Conservation (phyloP, 2,888 invertebrate species). For the Protonemura montana region DNA sequence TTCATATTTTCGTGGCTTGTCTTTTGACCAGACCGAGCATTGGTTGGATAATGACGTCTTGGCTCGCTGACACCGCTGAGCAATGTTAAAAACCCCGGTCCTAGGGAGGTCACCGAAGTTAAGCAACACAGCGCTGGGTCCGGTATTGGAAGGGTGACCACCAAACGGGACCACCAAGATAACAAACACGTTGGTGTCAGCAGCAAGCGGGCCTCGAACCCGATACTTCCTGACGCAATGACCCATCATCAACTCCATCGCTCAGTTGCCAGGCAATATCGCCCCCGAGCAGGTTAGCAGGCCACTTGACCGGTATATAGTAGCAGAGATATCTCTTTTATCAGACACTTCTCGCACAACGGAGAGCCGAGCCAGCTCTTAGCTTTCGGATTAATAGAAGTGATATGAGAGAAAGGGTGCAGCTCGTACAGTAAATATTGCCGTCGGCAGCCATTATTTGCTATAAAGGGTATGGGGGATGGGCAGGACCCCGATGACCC, state of each 20-base stretch:
- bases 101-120: no score
- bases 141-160: no score
- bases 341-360: background rate
- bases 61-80: background rate
- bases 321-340: background rate
- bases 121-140: no score
- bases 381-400: slow-evolving; percentile 2
- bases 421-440: background rate
- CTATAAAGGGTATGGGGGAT: background rate
- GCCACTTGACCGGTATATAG: background rate
- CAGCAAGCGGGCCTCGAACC: background rate
- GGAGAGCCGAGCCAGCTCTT: background rate
- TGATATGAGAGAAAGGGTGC: slow-evolving; percentile 1
- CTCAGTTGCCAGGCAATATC: background rate
- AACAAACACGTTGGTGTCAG: no score
- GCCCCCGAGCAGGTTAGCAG: no score
- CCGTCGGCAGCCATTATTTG: background rate
- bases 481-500: background rate
- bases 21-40: background rate
- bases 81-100: no score
- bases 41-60: background rate
- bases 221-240: background rate
- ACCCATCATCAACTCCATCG: background rate
- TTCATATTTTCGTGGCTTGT: background rate
- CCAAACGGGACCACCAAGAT: no score